Conservation (phyloP, 2,113 vertebrate species). For the Nanorana parkeri region DNA sequence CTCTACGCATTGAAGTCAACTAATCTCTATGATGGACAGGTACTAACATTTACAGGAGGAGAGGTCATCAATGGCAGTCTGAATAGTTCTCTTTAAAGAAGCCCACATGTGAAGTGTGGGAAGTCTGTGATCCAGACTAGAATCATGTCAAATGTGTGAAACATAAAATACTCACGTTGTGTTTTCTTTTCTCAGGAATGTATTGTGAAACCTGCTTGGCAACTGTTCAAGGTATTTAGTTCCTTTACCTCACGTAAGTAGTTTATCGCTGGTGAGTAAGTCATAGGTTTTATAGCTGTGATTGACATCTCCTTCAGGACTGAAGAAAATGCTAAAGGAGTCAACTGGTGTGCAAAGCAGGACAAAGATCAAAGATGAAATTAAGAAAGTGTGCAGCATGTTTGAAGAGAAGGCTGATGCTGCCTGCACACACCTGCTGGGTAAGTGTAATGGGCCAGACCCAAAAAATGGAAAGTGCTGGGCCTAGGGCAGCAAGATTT, state of each 20-base stretch:
- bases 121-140: too few relatives aligned
- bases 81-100: too few relatives aligned
- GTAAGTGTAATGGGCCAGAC: neutral
- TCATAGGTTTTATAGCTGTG: neutral
- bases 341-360: neutral
- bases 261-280: neutral
- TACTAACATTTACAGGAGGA: too few relatives aligned
- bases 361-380: constrained; percentile 31
- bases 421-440: constrained; percentile 46
- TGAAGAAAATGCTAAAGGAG: constrained; percentile 1
- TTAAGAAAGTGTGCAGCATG: neutral
- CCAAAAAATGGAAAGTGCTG: too few relatives aligned
- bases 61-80: too few relatives aligned
- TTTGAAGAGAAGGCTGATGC: neutral
- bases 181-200: constrained; percentile 30
- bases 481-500: too few relatives aligned
- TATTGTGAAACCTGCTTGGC: constrained; percentile 54
- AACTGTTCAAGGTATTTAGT: constrained; percentile 41
- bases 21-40: too few relatives aligned
- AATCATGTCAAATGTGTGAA: neutral
- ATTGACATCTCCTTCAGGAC: constrained; percentile 27
- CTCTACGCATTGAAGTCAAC: too few relatives aligned
- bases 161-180: neutral
- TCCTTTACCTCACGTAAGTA: neutral
- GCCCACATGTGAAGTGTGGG: too few relatives aligned